Base-by-base conservation (phyloP, 1,140 invertebrate species). In the Druon quercuslanigerum region DNA sequence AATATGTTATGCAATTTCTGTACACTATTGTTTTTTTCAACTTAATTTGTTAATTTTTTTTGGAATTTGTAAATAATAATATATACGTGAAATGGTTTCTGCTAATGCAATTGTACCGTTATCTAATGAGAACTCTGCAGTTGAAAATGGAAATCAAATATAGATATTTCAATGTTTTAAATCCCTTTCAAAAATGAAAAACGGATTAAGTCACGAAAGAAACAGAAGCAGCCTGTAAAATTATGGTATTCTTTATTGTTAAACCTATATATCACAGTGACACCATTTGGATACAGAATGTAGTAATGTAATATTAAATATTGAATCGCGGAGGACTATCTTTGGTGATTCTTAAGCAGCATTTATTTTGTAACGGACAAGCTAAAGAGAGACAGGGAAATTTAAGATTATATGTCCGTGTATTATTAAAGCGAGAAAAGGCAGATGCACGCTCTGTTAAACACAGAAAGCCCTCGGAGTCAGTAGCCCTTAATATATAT, bases 221-320 rank as follows among this genome's bases (percentile, higher is more conserved):
- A 51, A 74, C 40, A 40, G 8, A 54, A 77, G 72, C 72, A 60
- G 71, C 70, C 72, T 40, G 40, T 51, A 72, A 16, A 25, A 76
- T 70, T 71, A 54, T 54, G 78, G 54, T 72, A 74, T 77, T 76
- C 51, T 74, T 82, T 76, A 78, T 76, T 77, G 13, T 72, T 56
- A 80, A 71, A 40, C 66, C 73, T 79, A 81, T 77, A 78, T 83
- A 82, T 83, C 76, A 79, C 83, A 82, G 71, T 66, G 79, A 76
- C 73, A 78, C 74, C 66, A 82, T 84, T 84, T 84, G 78, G 54
- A 84, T 87, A 84, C 83, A 88, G 81, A 85, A 84, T 78, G 79
- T 78, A 79, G 76, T 79, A 84, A 81, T 83, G 25, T 72, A 71
- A 72, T 75, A 76, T 70, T 78, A 25, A 72, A 74, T 70, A 54